Evolutionary conservation across 1,140 invertebrate genomes (phyloP), one percentile per base, ranked within the genome.

Genomic region (Condylostylus longicornis): DNA sequence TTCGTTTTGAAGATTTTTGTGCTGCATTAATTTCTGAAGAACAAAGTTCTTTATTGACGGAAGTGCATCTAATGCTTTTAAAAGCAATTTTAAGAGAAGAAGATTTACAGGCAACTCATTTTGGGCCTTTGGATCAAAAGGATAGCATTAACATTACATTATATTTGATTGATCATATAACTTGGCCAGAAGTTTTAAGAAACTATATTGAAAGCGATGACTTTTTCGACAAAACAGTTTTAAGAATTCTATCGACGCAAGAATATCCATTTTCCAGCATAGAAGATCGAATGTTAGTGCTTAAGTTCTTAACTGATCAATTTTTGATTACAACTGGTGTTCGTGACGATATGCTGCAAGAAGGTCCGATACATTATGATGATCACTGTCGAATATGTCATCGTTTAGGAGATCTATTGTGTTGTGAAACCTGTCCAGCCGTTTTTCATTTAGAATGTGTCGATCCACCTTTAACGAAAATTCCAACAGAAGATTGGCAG

Each of bases 381-480:
- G 89, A 95, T 60, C 87, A 94, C 57, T 97, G 90, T 58, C 70
- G 93, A 52, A 76, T 83, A 29, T 98, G 95, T 61, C 90, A 96
- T 63, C 80, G 89, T 46, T 65, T 95, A 22, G 93, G 93, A 12
- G 89, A 97, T 65, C 67, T 98, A 22, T 61, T 98, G 2, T 96
- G 91, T 58, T 98, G 93, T 66, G 91, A 97, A 63, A 90, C 85
- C 6, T 97, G 93, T 61, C 85, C 91, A 32, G 91, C 91, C 21
- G 90, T 96, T 14, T 97, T 88, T 63, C 93, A 98, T 65, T 67
- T 97, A 50, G 82, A 86, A 49, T 98, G 93, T 69, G 82, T 95
- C 18, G 88, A 94, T 54, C 91, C 91, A 27, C 88, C 91, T 7
- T 65, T 96, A 52, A 74, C 80, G 18, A 79, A 94, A 66, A 85